Percentiles rank a stretch among this genome's conserved stretches.
These are phyloP conservation scores for Stichopus chloronotus DNA, from an alignment of 35 echinoderm and acorn worm genomes.

Conservation along the genomic window DNA sequence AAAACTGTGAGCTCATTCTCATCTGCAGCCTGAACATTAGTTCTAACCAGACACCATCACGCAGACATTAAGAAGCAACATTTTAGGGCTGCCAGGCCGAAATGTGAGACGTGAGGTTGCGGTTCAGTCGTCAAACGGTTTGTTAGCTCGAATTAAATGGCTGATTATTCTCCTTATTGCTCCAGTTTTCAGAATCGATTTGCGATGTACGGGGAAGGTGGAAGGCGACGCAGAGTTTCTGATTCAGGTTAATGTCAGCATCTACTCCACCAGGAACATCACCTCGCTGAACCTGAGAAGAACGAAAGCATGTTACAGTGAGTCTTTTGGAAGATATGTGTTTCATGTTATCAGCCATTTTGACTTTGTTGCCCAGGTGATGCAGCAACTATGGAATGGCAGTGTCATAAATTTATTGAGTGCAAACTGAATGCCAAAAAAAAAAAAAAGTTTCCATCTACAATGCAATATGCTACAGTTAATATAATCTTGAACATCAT, in stretches of 20 bases:
- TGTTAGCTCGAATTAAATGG: background rate
- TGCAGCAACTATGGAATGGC: no score
- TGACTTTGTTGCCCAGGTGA: no score
- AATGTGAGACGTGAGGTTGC: background rate
- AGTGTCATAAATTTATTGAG: no score
- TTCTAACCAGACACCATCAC: background rate
- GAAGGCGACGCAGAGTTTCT: conserved; percentile 66
- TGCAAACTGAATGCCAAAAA: no score
- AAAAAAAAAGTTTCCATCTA: no score
- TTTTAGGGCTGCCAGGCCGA: background rate
- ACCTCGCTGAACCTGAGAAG: conserved; percentile 79
- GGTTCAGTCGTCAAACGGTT: background rate
- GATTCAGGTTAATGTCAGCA: conserved; percentile 77
- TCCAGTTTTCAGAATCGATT: conserved; percentile 66
- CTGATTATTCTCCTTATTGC: background rate
- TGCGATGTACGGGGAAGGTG: conserved; percentile 71
- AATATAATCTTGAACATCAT: no score
- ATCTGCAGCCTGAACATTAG: background rate
- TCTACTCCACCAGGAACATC: conserved; percentile 72
- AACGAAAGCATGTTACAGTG: conserved; percentile 72
- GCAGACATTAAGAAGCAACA: background rate
- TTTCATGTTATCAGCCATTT: no score
- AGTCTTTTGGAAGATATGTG: background rate
- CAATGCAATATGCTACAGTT: no score
- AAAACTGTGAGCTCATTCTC: background rate